Evolutionary conservation across 2,113 vertebrate genomes (phyloP).

Genomic region (Antechinus flavipes): DNA sequence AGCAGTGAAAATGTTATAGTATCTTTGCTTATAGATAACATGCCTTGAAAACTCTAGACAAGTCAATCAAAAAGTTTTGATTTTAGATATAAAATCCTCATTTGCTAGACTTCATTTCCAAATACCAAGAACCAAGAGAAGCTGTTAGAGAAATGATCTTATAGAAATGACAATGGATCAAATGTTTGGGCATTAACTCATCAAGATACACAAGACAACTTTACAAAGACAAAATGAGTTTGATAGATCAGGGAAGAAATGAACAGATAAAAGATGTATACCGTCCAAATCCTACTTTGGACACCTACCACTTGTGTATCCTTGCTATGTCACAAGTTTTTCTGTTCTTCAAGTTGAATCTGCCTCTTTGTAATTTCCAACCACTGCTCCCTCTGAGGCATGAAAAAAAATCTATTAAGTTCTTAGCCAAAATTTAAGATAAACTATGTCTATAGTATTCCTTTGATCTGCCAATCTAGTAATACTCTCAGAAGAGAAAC

Average conservation of each 20-base stretch:
- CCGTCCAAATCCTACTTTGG: not conserved
- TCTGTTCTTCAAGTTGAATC: not conserved
- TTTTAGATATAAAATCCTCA: not conserved
- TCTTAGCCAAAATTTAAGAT: not conserved
- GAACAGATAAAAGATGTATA: not conserved
- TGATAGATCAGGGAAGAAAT: not conserved
- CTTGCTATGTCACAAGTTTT: not conserved
- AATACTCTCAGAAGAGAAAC: not conserved
- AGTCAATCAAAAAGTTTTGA: not conserved
- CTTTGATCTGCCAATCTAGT: not conserved
- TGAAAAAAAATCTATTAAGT: not conserved
- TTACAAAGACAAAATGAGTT: not conserved
- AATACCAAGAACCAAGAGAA: not conserved
- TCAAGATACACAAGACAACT: not conserved
- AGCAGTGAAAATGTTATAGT: not conserved
- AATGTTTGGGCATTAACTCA: not conserved
- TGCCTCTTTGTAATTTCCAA: not conserved
- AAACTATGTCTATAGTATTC: not conserved
- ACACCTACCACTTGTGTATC: not conserved
- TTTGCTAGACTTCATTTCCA: not conserved
- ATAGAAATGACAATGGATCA: not conserved
- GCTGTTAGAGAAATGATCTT: not conserved
- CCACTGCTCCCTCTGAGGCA: not conserved
- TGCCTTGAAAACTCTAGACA: not conserved
- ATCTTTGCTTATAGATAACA: not conserved